Conservation (phyloP, 2,888 invertebrate genomes). For the Drosophila meridionalis region DNA sequence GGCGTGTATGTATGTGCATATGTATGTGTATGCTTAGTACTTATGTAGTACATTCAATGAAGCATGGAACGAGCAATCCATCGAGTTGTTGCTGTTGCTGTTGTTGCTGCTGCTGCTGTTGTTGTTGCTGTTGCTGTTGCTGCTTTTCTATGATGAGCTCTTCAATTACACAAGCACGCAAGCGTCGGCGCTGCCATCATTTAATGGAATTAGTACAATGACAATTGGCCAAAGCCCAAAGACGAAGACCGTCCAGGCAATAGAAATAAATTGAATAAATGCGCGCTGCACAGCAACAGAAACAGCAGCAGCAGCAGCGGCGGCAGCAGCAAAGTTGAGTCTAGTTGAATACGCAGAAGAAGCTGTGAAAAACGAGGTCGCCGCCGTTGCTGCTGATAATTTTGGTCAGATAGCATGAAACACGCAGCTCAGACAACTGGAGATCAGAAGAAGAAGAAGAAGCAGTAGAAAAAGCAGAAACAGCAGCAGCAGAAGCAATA, state of each 20-base stretch:
- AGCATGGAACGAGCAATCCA: conserved; percentile 69
- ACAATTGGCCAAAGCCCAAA: conserved; percentile 79
- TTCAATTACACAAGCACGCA: conserved; percentile 77
- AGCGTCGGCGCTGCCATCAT: conserved; percentile 64
- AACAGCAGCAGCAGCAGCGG: conserved; percentile 14
- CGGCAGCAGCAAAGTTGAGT: conserved; percentile 18
- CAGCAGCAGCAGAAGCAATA: conserved; percentile 20
- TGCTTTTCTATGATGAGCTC: conserved; percentile 63
- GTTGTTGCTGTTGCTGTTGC: conserved; percentile 19
- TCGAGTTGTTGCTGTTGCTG: conserved; percentile 43
- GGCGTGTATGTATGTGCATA: not conserved
- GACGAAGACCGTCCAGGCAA: conserved; percentile 56
- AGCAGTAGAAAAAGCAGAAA: conserved; percentile 29
- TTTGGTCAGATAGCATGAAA: conserved; percentile 74
- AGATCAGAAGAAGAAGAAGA: conserved; percentile 55
- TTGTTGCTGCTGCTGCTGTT: not conserved
- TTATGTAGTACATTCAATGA: conserved; percentile 66
- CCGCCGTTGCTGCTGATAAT: conserved; percentile 66
- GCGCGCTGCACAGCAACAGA: conserved; percentile 63
- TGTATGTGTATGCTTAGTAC: conserved; percentile 26
- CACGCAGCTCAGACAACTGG: conserved; percentile 49
- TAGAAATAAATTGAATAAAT: conserved; percentile 79
- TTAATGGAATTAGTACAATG: conserved; percentile 81
- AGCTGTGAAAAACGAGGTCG: conserved; percentile 63
- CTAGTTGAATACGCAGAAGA: conserved; percentile 37